A percentile compares a stretch with the other conserved stretches of the same genome.
phyloP scores from a whole-genome alignment of 2,888 invertebrate species.

The Ormyrus rosae region DNA sequence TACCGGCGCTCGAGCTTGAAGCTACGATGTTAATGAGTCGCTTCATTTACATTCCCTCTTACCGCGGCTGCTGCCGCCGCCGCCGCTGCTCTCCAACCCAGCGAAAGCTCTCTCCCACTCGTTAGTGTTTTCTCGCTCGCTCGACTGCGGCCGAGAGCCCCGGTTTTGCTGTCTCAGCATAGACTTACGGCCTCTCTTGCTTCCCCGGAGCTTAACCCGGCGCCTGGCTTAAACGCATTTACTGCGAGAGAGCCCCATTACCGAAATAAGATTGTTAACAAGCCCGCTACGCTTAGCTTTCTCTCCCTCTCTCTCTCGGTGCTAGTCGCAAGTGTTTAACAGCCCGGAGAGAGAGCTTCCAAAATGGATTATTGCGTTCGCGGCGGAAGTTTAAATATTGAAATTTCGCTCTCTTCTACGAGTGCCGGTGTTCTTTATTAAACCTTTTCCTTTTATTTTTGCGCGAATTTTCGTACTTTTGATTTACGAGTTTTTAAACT shows the following conservation, averaged over 20 bases:
- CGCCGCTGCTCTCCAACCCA: not conserved
- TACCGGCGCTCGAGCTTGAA: slow-evolving; percentile 57
- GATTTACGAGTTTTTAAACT: too few relatives aligned
- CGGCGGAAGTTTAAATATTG: not conserved
- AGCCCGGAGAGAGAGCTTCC: not conserved
- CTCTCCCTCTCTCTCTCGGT: not conserved
- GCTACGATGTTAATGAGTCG: slow-evolving; percentile 64
- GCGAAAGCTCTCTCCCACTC: slow-evolving; percentile 27
- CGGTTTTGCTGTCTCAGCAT: slow-evolving; percentile 34
- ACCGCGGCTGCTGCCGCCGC: slow-evolving; percentile 44
- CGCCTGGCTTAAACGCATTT: slow-evolving; percentile 47
- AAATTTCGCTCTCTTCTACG: not conserved
- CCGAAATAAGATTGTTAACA: slow-evolving; percentile 54
- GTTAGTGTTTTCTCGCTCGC: slow-evolving; percentile 57
- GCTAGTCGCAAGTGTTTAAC: slow-evolving; percentile 5
- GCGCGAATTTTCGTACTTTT: too few relatives aligned
- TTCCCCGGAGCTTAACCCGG: slow-evolving; percentile 7
- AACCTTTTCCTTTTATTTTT: too few relatives aligned
- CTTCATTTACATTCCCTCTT: slow-evolving; percentile 62
- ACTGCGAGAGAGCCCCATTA: slow-evolving; percentile 42
- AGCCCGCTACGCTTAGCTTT: not conserved
- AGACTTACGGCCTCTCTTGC: slow-evolving; percentile 27
- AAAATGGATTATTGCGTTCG: slow-evolving; percentile 20
- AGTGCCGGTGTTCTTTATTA: too few relatives aligned
- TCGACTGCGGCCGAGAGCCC: not conserved